Evolutionary conservation across 2,113 vertebrate species (phyloP).

Genomic region (Helogale parvula): DNA sequence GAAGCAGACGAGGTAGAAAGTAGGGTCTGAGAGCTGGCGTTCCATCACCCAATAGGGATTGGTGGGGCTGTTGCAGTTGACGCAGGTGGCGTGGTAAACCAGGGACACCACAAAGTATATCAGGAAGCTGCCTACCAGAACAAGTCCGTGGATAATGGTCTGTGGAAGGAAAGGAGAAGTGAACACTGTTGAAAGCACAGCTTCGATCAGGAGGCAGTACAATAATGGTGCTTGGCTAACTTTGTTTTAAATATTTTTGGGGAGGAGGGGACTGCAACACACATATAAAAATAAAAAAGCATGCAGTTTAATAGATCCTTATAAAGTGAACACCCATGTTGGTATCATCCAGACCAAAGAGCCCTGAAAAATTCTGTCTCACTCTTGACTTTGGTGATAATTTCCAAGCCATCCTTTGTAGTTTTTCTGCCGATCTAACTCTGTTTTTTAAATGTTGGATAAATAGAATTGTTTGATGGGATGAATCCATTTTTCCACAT

Average conservation of each 20-base stretch:
- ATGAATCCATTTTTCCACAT: background rate
- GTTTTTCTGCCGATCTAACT: background rate
- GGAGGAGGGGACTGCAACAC: background rate
- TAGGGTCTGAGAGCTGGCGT: constrained; percentile 90
- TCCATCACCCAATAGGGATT: constrained; percentile 94
- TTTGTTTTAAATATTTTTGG: background rate
- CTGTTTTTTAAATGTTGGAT: background rate
- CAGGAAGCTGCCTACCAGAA: constrained; percentile 90
- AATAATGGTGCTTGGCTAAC: background rate
- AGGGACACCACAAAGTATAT: constrained; percentile 89
- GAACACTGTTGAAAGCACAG: background rate
- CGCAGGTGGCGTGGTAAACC: constrained; percentile 88
- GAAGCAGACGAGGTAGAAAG: constrained; percentile 92
- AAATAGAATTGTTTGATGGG: background rate
- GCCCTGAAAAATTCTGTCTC: background rate
- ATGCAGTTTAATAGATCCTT: background rate
- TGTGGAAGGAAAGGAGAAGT: constrained; percentile 75
- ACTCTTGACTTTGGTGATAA: background rate
- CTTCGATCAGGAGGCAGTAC: background rate
- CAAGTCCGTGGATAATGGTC: constrained; percentile 89
- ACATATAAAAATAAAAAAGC: background rate
- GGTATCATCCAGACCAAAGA: background rate
- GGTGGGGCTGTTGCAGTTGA: constrained; percentile 91
- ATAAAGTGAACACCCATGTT: background rate
- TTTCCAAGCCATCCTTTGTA: background rate